A percentile compares a stretch with the other conserved stretches of the same genome.
phyloP scores from a whole-genome alignment of 2,113 vertebrate species.

The Podarcis cretensis region DNA sequence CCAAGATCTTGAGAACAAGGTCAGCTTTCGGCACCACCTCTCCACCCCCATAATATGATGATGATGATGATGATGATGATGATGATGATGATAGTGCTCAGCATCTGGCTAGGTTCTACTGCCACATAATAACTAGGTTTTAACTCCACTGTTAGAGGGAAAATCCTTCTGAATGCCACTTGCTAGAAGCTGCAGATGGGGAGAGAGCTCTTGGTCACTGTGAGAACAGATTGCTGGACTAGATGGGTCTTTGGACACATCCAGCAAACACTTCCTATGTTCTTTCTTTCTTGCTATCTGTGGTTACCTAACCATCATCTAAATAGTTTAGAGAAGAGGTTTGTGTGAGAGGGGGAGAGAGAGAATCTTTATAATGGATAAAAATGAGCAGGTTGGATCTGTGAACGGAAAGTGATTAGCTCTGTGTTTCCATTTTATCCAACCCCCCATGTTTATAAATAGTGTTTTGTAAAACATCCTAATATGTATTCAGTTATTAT shows the following conservation, averaged over 20 bases:
- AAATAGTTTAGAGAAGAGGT: background rate
- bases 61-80: background rate
- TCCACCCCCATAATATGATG: background rate
- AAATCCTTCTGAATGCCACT: too few relatives aligned
- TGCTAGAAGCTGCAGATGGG: too few relatives aligned
- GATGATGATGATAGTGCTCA: background rate
- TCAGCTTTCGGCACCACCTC: background rate
- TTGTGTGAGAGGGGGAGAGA: background rate
- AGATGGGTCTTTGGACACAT: too few relatives aligned
- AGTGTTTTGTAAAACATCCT: background rate
- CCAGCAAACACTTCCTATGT: too few relatives aligned
- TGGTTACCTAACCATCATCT: background rate
- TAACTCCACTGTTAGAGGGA: background rate
- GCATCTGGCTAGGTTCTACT: background rate
- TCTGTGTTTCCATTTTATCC: background rate
- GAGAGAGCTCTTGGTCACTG: too few relatives aligned
- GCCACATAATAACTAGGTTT: too few relatives aligned
- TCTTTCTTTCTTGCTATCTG: too few relatives aligned
- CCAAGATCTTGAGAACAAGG: background rate
- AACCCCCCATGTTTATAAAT: background rate
- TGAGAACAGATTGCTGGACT: too few relatives aligned
- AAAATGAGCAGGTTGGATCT: background rate
- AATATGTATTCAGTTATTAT: background rate
- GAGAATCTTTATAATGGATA: background rate
- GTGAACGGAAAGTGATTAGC: background rate